Evolutionary conservation across 2,888 invertebrate species (phyloP).

Genomic region (Caenorhabditis macrosperma): DNA sequence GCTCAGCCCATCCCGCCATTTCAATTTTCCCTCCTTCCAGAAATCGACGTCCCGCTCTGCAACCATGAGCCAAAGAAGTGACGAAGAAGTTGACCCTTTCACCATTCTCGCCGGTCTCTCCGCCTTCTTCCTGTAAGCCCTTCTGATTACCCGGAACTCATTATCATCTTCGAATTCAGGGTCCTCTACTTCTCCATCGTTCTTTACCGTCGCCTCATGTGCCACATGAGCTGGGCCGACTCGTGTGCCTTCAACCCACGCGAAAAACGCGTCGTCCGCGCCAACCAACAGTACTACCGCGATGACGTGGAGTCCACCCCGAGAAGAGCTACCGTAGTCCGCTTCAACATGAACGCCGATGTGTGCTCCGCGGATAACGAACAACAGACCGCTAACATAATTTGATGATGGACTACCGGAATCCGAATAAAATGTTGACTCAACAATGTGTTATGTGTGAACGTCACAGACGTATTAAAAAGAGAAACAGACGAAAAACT

Average conservation of each 20-base stretch:
- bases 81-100: background rate
- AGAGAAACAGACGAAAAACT: too few relatives aligned
- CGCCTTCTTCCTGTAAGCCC: constrained; percentile 13
- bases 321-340: constrained; percentile 16
- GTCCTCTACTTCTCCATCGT: background rate
- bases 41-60: background rate
- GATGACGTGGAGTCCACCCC: background rate
- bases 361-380: background rate
- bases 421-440: background rate
- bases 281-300: constrained; percentile 12
- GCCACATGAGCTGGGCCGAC: constrained; percentile 12
- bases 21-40: constrained; percentile 18
- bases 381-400: background rate
- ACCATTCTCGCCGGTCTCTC: background rate
- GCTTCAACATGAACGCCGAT: constrained; percentile 19
- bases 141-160: background rate
- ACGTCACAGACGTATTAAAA: background rate
- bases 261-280: constrained; percentile 18
- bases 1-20: constrained; percentile 13
- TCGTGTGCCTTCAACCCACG: background rate
- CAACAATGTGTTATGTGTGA: too few relatives aligned
- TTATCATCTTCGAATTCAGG: background rate
- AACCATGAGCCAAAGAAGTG: background rate
- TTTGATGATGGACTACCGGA: background rate
- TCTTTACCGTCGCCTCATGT: constrained; percentile 14